Evolutionary conservation across 1,140 invertebrate genomes (phyloP), one percentile per base, ranked within the genome.

Genomic region (Araneus ventricosus): DNA sequence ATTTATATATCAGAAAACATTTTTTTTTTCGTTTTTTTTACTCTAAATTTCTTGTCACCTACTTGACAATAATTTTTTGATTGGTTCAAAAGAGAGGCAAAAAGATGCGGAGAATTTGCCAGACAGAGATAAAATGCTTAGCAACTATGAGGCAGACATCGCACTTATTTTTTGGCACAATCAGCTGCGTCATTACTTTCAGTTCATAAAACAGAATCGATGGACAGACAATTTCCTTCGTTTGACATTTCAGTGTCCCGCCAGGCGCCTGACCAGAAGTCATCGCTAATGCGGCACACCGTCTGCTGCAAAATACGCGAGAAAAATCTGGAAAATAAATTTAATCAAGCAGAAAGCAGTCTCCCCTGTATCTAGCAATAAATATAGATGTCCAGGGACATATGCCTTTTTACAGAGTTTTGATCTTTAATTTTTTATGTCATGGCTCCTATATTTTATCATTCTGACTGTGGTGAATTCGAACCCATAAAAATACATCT

Each of bases 261-360:
- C 70, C 70, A 75, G 70, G 70, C 70, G 70, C 70, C 70, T 20
- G 34, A 75, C 70, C 70, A 75, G 70, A 20, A 75, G 70, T 75
- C 30, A 75, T 75, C 20, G 22, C n/a, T n/a, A 63, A 37, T 27
- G 30, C 17, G 22, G 30, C 70, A 22, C 70, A 22, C 34, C 6
- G 70, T 75, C 70, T 75, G 70, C 70, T 34, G 7, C 30, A 20
- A 52, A 52, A 52, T 52, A 52, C 45, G 45, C 45, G 17, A 52
- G 45, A 24, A 63, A 63, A 63, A 63, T n/a, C 5, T 24, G 5
- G 24, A 63, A 63, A 63, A 63, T 20, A 63, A 63, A 63, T 63
- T 63, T 63, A 63, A 63, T 63, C 59, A 63, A 63, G 59, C 22
- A 63, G 24, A 63, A 63, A 63, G 59, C 7, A 24, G 22, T 63